These are phyloP conservation scores for Cladopsammia gracilis DNA, from an alignment of 64 coral and sea anemone genomes.

Conservation along the genomic window DNA sequence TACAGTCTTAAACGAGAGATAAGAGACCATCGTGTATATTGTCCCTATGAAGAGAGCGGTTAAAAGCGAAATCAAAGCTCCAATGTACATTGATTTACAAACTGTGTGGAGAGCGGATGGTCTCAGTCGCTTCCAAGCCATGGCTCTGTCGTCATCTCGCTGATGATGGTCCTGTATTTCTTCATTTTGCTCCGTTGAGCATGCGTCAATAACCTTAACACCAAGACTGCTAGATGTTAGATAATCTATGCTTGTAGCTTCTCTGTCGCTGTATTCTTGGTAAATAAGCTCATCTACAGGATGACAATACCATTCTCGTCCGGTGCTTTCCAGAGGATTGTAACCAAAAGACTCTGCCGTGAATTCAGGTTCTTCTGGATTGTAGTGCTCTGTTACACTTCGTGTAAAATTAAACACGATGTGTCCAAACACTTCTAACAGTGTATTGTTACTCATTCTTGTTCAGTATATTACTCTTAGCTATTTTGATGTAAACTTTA, in stretches of 20 bases:
- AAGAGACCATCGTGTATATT: background rate
- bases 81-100: background rate
- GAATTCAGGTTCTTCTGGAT: constrained; percentile 21
- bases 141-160: background rate
- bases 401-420: background rate
- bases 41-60: background rate
- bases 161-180: background rate
- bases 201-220: background rate
- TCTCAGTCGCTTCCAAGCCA: constrained; percentile 17
- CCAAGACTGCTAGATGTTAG: background rate
- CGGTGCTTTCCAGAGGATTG: background rate
- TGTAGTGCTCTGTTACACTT: constrained; percentile 4
- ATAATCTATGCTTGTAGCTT: background rate
- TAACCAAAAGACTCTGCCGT: constrained; percentile 6
- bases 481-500: too few relatives aligned
- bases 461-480: too few relatives aligned
- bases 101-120: background rate
- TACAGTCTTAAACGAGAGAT: background rate
- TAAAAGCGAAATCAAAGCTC: background rate
- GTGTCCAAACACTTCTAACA: background rate
- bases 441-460: too few relatives aligned
- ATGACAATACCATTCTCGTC: constrained; percentile 4
- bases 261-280: constrained; percentile 12
- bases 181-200: background rate
- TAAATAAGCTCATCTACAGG: constrained; percentile 24